These are phyloP conservation scores for Cylindroiulus punctatus DNA, from an alignment of 2,888 invertebrate species.

Conservation along the genomic window DNA sequence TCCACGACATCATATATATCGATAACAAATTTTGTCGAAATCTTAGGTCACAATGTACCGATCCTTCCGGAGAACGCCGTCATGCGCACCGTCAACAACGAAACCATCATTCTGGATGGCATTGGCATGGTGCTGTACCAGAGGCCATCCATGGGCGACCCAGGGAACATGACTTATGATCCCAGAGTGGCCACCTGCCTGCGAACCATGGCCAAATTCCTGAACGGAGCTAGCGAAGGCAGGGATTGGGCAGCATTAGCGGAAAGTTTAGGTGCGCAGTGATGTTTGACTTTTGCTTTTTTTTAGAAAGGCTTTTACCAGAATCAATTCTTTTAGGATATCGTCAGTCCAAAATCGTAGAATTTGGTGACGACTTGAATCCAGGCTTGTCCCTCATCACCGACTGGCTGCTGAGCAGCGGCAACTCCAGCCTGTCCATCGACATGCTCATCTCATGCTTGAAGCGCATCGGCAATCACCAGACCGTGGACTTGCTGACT, in stretches of 20 bases:
- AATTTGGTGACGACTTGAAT: conserved; percentile 65
- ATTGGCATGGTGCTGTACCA: conserved; percentile 53
- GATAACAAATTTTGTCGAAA: not conserved
- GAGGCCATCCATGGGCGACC: not conserved
- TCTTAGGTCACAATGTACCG: conserved; percentile 49
- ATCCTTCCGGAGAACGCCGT: conserved; percentile 57
- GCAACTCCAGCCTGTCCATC: conserved; percentile 66
- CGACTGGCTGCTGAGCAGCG: conserved; percentile 67
- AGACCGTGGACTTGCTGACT: conserved; percentile 37
- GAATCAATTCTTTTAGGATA: conserved; percentile 63
- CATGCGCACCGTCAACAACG: conserved; percentile 55
- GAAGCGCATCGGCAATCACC: conserved; percentile 63
- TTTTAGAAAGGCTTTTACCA: no score
- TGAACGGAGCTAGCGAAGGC: conserved; percentile 65
- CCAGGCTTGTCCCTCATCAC: conserved; percentile 65
- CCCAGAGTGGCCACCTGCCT: conserved; percentile 64
- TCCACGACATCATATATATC: not conserved
- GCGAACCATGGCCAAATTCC: conserved; percentile 66
- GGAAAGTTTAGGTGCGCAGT: conserved; percentile 63
- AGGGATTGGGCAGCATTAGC: conserved; percentile 67
- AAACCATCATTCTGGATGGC: conserved; percentile 56
- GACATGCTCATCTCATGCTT: conserved; percentile 66
- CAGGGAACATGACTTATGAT: conserved; percentile 9
- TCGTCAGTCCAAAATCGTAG: conserved; percentile 64
- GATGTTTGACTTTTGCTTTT: not conserved